Evolutionary conservation across 1,140 invertebrate species (phyloP).

Genomic region (Radopholus similis): DNA sequence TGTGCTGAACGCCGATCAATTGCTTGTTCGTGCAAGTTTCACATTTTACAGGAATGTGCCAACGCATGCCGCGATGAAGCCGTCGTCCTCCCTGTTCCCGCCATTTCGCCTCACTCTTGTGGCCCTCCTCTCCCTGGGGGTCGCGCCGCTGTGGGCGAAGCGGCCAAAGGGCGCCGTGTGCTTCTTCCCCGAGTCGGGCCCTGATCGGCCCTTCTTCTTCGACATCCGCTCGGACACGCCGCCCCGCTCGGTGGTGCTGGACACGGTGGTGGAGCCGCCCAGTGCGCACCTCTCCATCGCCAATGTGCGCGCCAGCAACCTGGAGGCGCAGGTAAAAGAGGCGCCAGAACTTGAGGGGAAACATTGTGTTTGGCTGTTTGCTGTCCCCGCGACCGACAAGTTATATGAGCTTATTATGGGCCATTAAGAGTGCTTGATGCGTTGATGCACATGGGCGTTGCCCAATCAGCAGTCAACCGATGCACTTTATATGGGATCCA

Average conservation of each 20-base stretch:
- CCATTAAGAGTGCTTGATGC: too few relatives aligned
- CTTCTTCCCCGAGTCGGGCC: slow-evolving; percentile 44
- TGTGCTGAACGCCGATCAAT: too few relatives aligned
- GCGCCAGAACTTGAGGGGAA: too few relatives aligned
- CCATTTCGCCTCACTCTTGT: neutral
- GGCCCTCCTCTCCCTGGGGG: neutral
- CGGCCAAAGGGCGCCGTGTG: slow-evolving; percentile 14
- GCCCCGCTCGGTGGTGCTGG: slow-evolving; percentile 39
- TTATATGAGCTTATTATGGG: too few relatives aligned
- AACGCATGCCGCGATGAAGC: neutral
- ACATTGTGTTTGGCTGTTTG: too few relatives aligned
- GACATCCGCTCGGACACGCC: slow-evolving; percentile 44
- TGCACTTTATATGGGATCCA: too few relatives aligned
- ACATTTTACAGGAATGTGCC: neutral
- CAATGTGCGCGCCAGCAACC: slow-evolving; percentile 48
- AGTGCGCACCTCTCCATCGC: slow-evolving; percentile 42
- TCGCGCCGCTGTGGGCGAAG: neutral
- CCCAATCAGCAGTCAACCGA: too few relatives aligned
- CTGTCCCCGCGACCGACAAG: too few relatives aligned
- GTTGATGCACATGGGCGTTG: too few relatives aligned
- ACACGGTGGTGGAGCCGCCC: slow-evolving; percentile 56
- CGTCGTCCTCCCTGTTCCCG: neutral
- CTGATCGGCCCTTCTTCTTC: slow-evolving; percentile 50
- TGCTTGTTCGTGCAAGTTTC: neutral
- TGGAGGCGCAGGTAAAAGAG: too few relatives aligned